Conservation (phyloP, 2,113 vertebrate species). For the Malurus alboscapulatus region DNA sequence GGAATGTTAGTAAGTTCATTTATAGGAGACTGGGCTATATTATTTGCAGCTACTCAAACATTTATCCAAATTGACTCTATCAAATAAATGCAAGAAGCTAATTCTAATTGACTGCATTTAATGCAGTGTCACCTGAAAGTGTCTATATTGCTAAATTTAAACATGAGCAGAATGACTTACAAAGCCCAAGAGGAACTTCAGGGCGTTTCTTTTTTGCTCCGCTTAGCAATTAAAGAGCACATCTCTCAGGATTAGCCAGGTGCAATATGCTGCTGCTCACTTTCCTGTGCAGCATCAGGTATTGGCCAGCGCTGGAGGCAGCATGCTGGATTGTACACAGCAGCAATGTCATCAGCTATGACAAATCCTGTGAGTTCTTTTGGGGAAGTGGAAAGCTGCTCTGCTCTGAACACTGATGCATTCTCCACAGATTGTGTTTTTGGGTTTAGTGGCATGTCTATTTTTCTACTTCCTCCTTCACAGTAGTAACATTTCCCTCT, state of each 20-base stretch:
- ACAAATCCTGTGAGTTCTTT: slow-evolving; percentile 1
- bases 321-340: neutral
- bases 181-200: neutral
- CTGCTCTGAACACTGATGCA: neutral
- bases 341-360: neutral
- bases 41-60: neutral
- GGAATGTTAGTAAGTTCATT: neutral
- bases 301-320: neutral
- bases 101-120: slow-evolving; percentile 36
- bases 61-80: neutral
- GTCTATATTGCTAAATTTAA: slow-evolving; percentile 20
- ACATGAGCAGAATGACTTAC: slow-evolving; percentile 1
- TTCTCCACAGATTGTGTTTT: neutral
- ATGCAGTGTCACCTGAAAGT: slow-evolving; percentile 15
- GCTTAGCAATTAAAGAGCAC: slow-evolving; percentile 2
- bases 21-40: neutral
- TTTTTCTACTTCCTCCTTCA: neutral
- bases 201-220: neutral
- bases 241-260: slow-evolving; percentile 32
- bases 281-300: neutral
- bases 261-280: slow-evolving; percentile 16
- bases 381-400: neutral
- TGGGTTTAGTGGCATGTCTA: neutral
- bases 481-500: neutral
- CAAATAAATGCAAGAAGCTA: neutral